These are phyloP conservation scores for Bedellia somnulentella DNA, from an alignment of 2,888 invertebrate species.

Conservation along the genomic window DNA sequence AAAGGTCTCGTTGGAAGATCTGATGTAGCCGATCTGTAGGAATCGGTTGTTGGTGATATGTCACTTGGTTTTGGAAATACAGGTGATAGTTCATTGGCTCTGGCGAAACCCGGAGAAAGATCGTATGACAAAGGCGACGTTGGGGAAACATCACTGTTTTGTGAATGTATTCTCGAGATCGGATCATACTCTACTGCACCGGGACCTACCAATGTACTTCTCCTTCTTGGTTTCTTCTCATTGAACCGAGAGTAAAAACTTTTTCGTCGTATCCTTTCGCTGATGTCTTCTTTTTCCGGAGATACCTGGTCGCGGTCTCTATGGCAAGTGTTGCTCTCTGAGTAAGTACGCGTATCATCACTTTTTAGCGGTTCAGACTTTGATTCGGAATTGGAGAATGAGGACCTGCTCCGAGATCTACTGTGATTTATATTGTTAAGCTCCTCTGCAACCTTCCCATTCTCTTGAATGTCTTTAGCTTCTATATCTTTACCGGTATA, in stretches of 20 bases:
- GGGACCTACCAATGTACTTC: constrained; percentile 68
- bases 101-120: constrained; percentile 38
- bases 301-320: constrained; percentile 46
- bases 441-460: constrained; percentile 19
- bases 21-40: constrained; percentile 36
- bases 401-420: constrained; percentile 45
- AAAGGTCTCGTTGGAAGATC: constrained; percentile 22
- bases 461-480: no score
- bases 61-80: constrained; percentile 41
- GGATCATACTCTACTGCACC: constrained; percentile 61
- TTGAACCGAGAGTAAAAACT: constrained; percentile 90
- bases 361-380: constrained; percentile 38
- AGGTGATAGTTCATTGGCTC: constrained; percentile 39
- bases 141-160: constrained; percentile 34
- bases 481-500: constrained; percentile 20
- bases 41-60: constrained; percentile 39
- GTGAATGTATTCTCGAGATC: constrained; percentile 39
- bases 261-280: constrained; percentile 83
- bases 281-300: constrained; percentile 71
- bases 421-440: constrained; percentile 21
- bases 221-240: constrained; percentile 74
- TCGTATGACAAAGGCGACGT: constrained; percentile 39
- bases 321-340: constrained; percentile 22
- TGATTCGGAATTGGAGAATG: constrained; percentile 49
- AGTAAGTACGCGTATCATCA: constrained; percentile 23